phyloP scores from a whole-genome alignment of 2,888 invertebrate species.

The Amitus sp. region DNA sequence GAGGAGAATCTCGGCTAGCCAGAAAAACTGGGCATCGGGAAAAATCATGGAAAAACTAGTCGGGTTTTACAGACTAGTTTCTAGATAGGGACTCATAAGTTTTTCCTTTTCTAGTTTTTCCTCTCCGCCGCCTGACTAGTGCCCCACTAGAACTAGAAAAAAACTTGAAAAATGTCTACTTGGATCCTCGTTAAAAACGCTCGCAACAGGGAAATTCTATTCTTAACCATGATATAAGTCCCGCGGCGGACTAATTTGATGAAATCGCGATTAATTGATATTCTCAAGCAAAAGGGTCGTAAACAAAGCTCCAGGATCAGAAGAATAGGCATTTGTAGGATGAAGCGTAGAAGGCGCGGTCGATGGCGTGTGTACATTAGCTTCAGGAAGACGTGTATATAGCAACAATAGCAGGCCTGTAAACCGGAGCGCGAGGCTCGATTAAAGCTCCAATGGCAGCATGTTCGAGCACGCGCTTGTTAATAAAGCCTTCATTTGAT shows the following conservation, averaged over 20 bases:
- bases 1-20: too few relatives aligned
- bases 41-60: too few relatives aligned
- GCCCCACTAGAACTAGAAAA: too few relatives aligned
- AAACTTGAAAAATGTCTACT: too few relatives aligned
- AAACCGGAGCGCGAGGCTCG: constrained; percentile 37
- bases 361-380: constrained; percentile 12
- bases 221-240: not conserved
- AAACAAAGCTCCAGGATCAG: not conserved
- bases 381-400: constrained; percentile 28
- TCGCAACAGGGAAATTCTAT: too few relatives aligned
- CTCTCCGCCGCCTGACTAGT: too few relatives aligned
- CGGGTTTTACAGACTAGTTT: too few relatives aligned
- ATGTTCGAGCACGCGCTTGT: constrained; percentile 40
- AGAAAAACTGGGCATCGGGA: too few relatives aligned
- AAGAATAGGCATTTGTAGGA: constrained; percentile 9
- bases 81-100: too few relatives aligned
- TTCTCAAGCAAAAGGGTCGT: not conserved
- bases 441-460: constrained; percentile 36
- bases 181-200: too few relatives aligned
- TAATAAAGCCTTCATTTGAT: constrained; percentile 46
- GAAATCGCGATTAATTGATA: not conserved
- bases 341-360: constrained; percentile 22
- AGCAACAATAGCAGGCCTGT: constrained; percentile 33
- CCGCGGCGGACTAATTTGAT: not conserved
- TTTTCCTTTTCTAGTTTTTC: too few relatives aligned